Percentiles rank a stretch among this genome's conserved stretches.
These are phyloP conservation scores for Chlorocebus sabaeus DNA, from an alignment of 2,113 vertebrate species.

Conservation along the genomic window DNA sequence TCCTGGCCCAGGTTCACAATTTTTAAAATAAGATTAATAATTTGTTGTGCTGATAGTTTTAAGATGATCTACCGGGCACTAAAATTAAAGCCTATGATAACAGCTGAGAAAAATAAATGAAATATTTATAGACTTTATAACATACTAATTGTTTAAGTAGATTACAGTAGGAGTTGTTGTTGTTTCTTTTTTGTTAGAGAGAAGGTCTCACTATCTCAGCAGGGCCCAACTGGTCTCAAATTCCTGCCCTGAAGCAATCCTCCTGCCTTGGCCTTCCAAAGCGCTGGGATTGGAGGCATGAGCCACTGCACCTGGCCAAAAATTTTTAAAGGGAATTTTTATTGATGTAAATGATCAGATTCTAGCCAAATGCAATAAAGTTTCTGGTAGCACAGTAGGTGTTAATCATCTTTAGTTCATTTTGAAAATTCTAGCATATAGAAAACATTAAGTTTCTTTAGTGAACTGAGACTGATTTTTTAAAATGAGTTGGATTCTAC, in stretches of 20 bases:
- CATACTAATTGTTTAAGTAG: background rate
- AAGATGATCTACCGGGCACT: background rate
- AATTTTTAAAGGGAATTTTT: background rate
- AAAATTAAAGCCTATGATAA: background rate
- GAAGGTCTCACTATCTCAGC: too few species aligned
- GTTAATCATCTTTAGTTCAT: background rate
- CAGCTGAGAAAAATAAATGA: background rate
- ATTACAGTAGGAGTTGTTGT: background rate
- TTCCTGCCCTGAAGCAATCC: too few species aligned
- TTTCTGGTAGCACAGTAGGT: background rate
- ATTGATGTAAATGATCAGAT: background rate
- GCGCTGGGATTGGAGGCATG: too few species aligned
- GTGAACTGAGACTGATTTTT: background rate
- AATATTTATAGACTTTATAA: background rate
- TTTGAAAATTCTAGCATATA: background rate
- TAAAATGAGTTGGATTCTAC: background rate
- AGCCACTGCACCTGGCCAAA: too few species aligned
- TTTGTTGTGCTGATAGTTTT: background rate
- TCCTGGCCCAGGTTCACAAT: background rate
- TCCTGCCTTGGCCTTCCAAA: too few species aligned
- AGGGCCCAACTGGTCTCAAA: too few species aligned
- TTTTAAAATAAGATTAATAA: slow-evolving; percentile 55
- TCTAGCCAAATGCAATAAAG: background rate
- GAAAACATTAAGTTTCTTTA: background rate
- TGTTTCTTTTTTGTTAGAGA: too few species aligned